Conservation (phyloP, 2,113 vertebrate genomes). For the Tautogolabrus adspersus region DNA sequence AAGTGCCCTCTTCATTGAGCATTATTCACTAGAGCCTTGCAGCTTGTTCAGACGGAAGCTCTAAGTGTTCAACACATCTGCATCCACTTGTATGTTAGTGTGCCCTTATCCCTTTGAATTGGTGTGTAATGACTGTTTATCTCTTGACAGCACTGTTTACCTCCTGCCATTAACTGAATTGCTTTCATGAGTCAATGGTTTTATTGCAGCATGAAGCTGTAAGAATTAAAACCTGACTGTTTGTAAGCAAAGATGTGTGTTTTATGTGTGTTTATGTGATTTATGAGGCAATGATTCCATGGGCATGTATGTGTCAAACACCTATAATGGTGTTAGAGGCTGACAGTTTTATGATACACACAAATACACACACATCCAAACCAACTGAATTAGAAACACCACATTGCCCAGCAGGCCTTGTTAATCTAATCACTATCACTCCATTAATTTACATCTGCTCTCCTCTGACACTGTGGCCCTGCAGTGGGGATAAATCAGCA, state of each 20-base stretch:
- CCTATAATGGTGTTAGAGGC: conserved; percentile 7
- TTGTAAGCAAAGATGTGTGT: neutral
- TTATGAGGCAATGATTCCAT: conserved; percentile 40
- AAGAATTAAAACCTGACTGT: conserved; percentile 27
- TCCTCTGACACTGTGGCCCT: conserved; percentile 39
- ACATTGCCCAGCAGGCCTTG: conserved; percentile 57
- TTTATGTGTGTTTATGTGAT: conserved; percentile 27
- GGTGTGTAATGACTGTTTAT: conserved; percentile 47
- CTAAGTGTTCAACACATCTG: conserved; percentile 10
- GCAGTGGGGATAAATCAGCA: conserved; percentile 42
- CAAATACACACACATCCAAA: conserved; percentile 16
- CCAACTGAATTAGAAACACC: conserved; percentile 73
- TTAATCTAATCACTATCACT: conserved; percentile 70
- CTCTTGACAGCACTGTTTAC: conserved; percentile 45
- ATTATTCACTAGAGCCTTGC: neutral
- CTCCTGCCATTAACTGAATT: conserved; percentile 48
- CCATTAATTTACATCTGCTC: conserved; percentile 66
- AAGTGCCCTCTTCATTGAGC: conserved; percentile 6
- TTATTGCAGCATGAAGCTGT: conserved; percentile 24
- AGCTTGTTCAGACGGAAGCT: conserved; percentile 1
- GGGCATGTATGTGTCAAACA: conserved; percentile 1
- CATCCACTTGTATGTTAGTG: conserved; percentile 16
- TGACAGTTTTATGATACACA: conserved; percentile 29
- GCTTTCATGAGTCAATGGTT: conserved; percentile 20
- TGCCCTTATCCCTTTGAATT: neutral